A percentile compares a stretch with the other conserved stretches of the same genome.
These are phyloP conservation scores for Polydrusus tereticollis DNA, from an alignment of 2,888 invertebrate species.

Conservation along the genomic window DNA sequence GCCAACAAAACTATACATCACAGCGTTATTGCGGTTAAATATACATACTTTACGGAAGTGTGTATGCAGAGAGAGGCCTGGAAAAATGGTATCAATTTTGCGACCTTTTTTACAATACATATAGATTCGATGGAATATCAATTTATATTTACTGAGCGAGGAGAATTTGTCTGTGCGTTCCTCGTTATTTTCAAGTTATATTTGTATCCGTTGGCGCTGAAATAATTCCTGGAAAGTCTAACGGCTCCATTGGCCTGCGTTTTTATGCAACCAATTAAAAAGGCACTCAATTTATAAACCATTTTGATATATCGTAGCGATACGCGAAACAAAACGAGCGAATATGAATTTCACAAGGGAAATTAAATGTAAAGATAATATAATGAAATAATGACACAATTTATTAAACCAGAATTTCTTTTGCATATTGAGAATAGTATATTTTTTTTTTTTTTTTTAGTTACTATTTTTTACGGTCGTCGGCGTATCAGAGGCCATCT, in stretches of 20 bases:
- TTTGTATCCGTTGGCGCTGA: background rate
- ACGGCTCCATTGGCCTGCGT: background rate
- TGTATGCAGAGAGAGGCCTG: background rate
- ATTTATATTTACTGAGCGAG: background rate
- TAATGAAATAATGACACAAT: no score
- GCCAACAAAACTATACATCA: background rate
- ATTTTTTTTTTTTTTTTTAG: no score
- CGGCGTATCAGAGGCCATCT: no score
- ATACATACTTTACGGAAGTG: background rate
- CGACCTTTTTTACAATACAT: background rate
- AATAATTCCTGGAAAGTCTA: background rate
- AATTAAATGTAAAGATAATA: no score
- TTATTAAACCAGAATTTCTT: no score
- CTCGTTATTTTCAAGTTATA: no score
- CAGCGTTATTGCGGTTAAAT: background rate
- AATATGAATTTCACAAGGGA: background rate
- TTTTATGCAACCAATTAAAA: background rate
- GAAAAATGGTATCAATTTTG: background rate
- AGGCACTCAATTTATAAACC: background rate
- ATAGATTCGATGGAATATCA: background rate
- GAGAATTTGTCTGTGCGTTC: no score
- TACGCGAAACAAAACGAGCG: background rate
- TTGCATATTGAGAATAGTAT: no score
- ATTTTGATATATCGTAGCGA: background rate
- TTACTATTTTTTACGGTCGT: no score